A percentile compares a stretch with the other conserved stretches of the same genome.
Conservation (phyloP, 1,140 invertebrate species). For the Cyphomyrmex costatus region DNA sequence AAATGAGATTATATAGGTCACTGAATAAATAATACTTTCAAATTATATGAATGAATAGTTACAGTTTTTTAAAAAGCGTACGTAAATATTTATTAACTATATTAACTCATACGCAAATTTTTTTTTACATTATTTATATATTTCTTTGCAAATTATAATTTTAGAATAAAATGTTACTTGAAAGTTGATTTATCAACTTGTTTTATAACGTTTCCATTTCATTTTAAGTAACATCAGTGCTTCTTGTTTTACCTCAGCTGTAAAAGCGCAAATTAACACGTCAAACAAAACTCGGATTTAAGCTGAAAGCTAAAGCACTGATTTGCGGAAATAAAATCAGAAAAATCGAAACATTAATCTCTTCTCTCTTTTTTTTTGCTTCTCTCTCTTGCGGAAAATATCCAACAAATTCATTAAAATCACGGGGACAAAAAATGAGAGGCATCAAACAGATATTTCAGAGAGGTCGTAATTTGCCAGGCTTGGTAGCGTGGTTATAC, state of each 20-base stretch:
- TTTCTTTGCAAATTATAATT: background rate
- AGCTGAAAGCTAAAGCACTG: slow-evolving; percentile 21
- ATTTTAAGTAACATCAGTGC: background rate
- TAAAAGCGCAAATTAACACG: slow-evolving; percentile 24
- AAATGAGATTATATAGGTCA: background rate
- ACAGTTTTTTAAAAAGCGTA: background rate
- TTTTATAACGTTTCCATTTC: slow-evolving; percentile 1
- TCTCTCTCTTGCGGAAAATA: background rate
- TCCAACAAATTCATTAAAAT: slow-evolving; percentile 33
- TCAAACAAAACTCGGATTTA: slow-evolving; percentile 12
- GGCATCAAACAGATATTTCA: slow-evolving; percentile 27
- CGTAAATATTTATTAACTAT: background rate
- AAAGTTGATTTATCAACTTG: background rate
- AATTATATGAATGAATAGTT: background rate
- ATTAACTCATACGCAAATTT: background rate
- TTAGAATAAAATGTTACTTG: background rate
- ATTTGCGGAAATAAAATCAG: background rate
- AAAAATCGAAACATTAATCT: slow-evolving; percentile 21
- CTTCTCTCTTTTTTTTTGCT: no score
- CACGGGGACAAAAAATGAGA: background rate
- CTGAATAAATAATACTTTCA: background rate
- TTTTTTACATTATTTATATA: background rate
- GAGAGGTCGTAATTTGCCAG: slow-evolving; percentile 47
- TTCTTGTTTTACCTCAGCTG: slow-evolving; percentile 1
- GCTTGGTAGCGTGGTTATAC: slow-evolving; percentile 6